A percentile compares a stretch with the other conserved stretches of the same genome.
phyloP scores from a whole-genome alignment of 2,113 vertebrate species.

The Ameiurus melas region DNA sequence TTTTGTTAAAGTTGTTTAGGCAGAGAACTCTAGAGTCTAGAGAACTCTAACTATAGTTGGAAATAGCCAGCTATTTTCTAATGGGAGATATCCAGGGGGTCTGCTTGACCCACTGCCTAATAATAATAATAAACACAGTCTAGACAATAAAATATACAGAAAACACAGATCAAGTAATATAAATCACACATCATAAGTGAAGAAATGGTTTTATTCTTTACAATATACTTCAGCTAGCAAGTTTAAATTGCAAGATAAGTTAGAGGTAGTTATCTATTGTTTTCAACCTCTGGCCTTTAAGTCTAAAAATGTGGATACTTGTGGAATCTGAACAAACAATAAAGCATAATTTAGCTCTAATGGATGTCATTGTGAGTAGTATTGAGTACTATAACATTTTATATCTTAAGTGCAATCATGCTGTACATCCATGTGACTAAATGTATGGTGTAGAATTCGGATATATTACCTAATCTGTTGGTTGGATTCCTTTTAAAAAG shows the following conservation, averaged over 20 bases:
- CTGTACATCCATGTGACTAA: neutral
- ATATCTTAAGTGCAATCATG: neutral
- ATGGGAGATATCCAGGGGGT: neutral
- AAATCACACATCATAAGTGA: neutral
- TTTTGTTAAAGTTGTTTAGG: neutral
- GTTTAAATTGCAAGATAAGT: neutral
- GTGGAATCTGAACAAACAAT: neutral
- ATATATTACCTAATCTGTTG: slow-evolving; percentile 74
- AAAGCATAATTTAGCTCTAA: too few relatives aligned
- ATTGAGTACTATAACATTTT: neutral
- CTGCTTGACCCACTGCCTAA: neutral
- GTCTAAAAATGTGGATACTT: neutral
- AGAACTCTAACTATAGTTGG: neutral
- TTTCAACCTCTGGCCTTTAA: neutral
- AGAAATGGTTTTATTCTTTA: neutral
- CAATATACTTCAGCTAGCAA: neutral
- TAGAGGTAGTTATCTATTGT: too few relatives aligned
- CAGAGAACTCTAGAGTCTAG: neutral
- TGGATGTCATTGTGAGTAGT: too few relatives aligned
- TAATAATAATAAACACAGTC: neutral
- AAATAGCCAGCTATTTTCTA: neutral
- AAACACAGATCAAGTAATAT: neutral
- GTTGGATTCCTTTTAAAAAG: slow-evolving; percentile 81
- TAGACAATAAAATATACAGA: neutral
- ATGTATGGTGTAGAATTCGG: neutral